Percentiles rank a stretch among this genome's conserved stretches.
Evolutionary conservation across 2,797 vertebrate genomes (phyloP).

Genomic region (Micromesistius poutassou): DNA sequence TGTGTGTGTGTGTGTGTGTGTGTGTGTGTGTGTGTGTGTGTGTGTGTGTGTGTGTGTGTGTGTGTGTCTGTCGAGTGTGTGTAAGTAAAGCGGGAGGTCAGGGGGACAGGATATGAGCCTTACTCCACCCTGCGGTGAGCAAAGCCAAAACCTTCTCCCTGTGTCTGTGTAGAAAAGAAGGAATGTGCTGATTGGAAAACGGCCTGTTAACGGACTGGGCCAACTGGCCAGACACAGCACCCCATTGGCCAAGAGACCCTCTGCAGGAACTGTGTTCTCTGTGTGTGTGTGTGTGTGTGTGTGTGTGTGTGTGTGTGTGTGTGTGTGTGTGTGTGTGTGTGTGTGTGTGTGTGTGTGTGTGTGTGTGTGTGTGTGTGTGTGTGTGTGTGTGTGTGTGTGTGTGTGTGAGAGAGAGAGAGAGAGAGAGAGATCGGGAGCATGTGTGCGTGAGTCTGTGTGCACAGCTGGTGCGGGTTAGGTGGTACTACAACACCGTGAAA

Average conservation of each 20-base stretch:
- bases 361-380: constrained; percentile 24
- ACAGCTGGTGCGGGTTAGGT: constrained; percentile 66
- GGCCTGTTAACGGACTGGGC: constrained; percentile 43
- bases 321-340: constrained; percentile 30
- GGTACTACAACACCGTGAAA: constrained; percentile 43
- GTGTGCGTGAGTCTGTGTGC: constrained; percentile 30
- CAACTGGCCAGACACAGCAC: constrained; percentile 63
- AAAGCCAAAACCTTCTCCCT: constrained; percentile 69
- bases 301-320: constrained; percentile 30
- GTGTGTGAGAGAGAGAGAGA: too few relatives aligned
- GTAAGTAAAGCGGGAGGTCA: constrained; percentile 56
- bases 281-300: constrained; percentile 22
- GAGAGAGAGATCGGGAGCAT: background rate
- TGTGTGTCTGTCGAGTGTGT: constrained; percentile 18
- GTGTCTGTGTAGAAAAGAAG: constrained; percentile 66
- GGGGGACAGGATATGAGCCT: constrained; percentile 75
- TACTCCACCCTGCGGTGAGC: constrained; percentile 69
- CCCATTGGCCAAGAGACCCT: constrained; percentile 52
- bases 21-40: constrained; percentile 32
- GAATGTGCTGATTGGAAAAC: constrained; percentile 79
- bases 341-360: constrained; percentile 30
- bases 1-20: background rate
- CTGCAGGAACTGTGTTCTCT: constrained; percentile 41
- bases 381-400: constrained; percentile 25
- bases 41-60: constrained; percentile 1